A percentile compares a stretch with the other conserved stretches of the same genome.
Evolutionary conservation across 2,888 invertebrate genomes (phyloP).

Genomic region (Itoplectis maculator): DNA sequence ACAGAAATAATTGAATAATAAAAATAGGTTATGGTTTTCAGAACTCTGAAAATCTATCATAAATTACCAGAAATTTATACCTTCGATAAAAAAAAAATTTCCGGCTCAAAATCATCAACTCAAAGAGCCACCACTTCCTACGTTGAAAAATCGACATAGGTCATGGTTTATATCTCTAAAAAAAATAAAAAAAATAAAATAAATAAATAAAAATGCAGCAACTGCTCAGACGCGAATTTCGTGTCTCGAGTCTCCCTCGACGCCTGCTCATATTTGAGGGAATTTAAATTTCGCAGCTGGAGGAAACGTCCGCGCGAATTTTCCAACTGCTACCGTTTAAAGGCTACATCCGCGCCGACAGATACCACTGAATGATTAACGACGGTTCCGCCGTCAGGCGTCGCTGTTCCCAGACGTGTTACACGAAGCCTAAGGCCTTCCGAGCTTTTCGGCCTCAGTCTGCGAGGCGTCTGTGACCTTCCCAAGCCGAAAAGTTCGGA

Average conservation of each 20-base stretch:
- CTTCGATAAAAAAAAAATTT: no score
- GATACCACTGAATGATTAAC: conserved; percentile 82
- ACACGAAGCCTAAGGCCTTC: conserved; percentile 10
- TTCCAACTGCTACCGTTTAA: conserved; percentile 81
- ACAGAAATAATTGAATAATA: no score
- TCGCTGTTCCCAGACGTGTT: conserved; percentile 32
- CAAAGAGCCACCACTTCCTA: no score
- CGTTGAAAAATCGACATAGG: no score
- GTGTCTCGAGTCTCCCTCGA: conserved; percentile 10
- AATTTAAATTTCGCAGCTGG: conserved; percentile 81
- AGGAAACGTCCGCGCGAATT: conserved; percentile 83
- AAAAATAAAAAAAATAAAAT: no score
- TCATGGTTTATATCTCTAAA: neutral
- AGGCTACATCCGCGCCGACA: conserved; percentile 79
- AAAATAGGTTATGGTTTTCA: neutral
- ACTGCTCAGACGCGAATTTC: neutral
- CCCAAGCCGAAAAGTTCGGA: neutral
- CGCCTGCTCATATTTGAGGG: conserved; percentile 82
- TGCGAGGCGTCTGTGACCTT: conserved; percentile 2
- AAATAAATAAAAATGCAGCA: no score
- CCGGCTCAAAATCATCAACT: no score
- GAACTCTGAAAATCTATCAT: neutral
- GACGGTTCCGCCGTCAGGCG: conserved; percentile 73
- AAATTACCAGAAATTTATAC: no score
- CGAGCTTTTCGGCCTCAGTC: neutral